Percentiles rank a stretch among this genome's conserved stretches.
These are phyloP conservation scores for Penaeus indicus DNA, from an alignment of 1,140 invertebrate genomes.

Conservation along the genomic window DNA sequence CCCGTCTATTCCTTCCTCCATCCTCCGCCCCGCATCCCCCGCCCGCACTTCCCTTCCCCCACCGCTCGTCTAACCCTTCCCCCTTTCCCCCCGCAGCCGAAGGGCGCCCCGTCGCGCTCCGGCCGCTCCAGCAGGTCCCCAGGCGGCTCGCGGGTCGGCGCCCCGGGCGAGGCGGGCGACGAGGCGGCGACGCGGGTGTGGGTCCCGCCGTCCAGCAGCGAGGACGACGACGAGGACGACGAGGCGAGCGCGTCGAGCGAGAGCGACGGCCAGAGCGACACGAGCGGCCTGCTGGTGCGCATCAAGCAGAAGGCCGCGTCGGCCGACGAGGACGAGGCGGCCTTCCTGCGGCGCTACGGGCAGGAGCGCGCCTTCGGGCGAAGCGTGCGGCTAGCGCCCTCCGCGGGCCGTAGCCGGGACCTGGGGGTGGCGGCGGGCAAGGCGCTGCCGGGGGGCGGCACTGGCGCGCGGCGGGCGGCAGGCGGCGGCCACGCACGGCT, in stretches of 20 bases:
- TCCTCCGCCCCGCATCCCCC: too few relatives aligned
- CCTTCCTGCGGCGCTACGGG: constrained; percentile 5
- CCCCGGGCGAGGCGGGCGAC: too few relatives aligned
- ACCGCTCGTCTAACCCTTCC: too few relatives aligned
- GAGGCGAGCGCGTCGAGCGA: constrained; percentile 20
- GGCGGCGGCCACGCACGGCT: background rate
- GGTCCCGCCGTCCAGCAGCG: background rate
- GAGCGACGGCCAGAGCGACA: constrained; percentile 34
- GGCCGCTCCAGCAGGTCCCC: background rate
- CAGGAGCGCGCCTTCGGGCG: too few relatives aligned
- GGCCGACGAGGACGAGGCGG: constrained; percentile 30
- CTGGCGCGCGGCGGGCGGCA: background rate
- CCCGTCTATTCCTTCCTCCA: too few relatives aligned
- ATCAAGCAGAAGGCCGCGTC: constrained; percentile 46
- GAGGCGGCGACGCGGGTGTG: too few relatives aligned
- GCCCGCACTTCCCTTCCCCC: too few relatives aligned
- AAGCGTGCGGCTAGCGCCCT: background rate
- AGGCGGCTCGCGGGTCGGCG: too few relatives aligned
- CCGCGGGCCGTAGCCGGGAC: background rate
- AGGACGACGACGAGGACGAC: background rate
- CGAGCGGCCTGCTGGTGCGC: constrained; percentile 38
- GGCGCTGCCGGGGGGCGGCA: background rate
- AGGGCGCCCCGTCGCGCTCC: too few relatives aligned
- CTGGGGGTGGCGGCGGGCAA: background rate
- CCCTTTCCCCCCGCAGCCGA: too few relatives aligned